A percentile compares a stretch with the other conserved stretches of the same genome.
Evolutionary conservation across 1,140 invertebrate species (phyloP).

Genomic region (Scaptomyza graminum): DNA sequence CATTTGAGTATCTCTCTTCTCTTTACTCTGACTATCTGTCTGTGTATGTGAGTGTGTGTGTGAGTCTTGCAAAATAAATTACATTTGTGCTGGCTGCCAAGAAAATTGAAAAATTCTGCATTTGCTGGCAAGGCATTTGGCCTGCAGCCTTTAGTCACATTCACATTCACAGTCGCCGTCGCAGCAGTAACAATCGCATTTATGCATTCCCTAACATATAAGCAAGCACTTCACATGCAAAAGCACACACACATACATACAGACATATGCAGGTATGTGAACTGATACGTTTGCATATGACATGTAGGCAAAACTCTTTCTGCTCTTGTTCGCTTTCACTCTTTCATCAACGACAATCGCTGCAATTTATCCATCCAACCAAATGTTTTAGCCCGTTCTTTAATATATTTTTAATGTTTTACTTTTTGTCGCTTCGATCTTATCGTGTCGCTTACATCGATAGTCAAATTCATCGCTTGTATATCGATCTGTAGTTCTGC

Average conservation of each 20-base stretch:
- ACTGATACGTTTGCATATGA: neutral
- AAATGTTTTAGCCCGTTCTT: no score
- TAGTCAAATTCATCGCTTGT: no score
- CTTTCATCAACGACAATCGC: neutral
- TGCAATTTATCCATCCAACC: neutral
- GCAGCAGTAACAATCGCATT: constrained; percentile 1
- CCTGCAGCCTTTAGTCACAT: constrained; percentile 44
- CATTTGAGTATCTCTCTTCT: constrained; percentile 23
- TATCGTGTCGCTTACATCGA: no score
- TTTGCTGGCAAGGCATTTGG: constrained; percentile 52
- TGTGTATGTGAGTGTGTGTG: constrained; percentile 27
- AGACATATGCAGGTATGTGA: neutral
- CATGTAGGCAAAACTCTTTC: neutral
- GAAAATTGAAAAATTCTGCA: constrained; percentile 75
- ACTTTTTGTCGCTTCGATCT: no score
- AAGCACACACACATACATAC: neutral
- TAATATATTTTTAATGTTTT: no score
- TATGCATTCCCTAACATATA: neutral
- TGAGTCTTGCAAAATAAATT: constrained; percentile 63
- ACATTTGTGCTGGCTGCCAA: constrained; percentile 66
- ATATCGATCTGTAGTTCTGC: no score
- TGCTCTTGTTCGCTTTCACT: neutral
- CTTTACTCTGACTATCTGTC: neutral
- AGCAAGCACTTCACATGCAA: neutral
- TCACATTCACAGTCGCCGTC: neutral